phyloP scores from a whole-genome alignment of 2,797 vertebrate genomes.

The Ctenopoma multispine region DNA sequence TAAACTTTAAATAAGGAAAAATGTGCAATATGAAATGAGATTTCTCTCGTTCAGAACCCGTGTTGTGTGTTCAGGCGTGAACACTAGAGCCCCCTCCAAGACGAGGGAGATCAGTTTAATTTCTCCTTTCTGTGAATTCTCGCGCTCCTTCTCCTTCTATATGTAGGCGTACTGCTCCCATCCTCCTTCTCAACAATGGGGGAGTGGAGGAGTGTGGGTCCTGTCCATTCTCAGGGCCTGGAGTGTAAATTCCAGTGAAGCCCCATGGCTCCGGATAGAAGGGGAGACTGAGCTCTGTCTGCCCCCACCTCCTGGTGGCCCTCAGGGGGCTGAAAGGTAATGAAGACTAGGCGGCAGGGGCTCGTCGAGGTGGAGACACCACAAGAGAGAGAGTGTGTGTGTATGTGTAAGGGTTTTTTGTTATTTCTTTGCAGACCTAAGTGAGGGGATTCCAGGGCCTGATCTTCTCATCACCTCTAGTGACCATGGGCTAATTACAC shows the following conservation, averaged over 20 bases:
- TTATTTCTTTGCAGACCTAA: constrained; percentile 85
- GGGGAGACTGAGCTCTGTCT: constrained; percentile 62
- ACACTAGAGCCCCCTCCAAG: constrained; percentile 48
- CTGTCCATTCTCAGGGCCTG: constrained; percentile 89
- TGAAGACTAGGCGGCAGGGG: constrained; percentile 91
- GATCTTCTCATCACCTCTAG: constrained; percentile 93
- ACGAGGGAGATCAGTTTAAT: constrained; percentile 74
- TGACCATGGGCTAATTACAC: constrained; percentile 84
- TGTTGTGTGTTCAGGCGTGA: constrained; percentile 26
- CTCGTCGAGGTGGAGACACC: constrained; percentile 62
- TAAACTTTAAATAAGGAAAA: neutral
- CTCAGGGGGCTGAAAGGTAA: constrained; percentile 94
- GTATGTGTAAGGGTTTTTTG: constrained; percentile 66
- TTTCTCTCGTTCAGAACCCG: constrained; percentile 47
- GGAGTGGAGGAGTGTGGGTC: constrained; percentile 85
- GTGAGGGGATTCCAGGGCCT: constrained; percentile 91
- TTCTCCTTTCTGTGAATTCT: constrained; percentile 73
- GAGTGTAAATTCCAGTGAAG: constrained; percentile 93
- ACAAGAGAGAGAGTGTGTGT: constrained; percentile 60
- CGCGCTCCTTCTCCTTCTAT: constrained; percentile 59
- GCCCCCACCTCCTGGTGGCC: constrained; percentile 68
- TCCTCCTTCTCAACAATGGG: constrained; percentile 72
- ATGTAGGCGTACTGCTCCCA: constrained; percentile 57
- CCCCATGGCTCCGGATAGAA: constrained; percentile 80
- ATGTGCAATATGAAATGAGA: neutral